Conservation (phyloP, 2,113 vertebrate species). For the Chrysemys picta region DNA sequence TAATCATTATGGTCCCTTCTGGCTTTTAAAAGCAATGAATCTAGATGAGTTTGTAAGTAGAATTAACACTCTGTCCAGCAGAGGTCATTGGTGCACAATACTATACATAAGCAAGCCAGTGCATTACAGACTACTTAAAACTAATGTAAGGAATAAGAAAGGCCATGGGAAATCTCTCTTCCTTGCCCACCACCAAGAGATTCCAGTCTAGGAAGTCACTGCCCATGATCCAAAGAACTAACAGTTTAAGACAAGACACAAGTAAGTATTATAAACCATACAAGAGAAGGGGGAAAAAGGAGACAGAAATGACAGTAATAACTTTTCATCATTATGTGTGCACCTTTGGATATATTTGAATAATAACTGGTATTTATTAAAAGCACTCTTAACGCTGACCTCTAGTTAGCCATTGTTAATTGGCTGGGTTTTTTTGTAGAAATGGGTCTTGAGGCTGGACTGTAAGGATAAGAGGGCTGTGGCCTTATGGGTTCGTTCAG, state of each 20-base stretch:
- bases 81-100: constrained; percentile 54
- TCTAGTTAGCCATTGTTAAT: neutral
- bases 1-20: neutral
- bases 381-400: neutral
- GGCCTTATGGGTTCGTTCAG: neutral
- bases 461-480: neutral
- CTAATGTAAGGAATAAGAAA: neutral
- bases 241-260: neutral
- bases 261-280: neutral
- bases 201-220: neutral
- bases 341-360: neutral
- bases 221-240: neutral
- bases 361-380: neutral
- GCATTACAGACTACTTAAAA: neutral
- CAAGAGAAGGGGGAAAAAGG: rapidly evolving
- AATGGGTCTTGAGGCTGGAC: neutral
- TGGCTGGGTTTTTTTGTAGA: neutral
- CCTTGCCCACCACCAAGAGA: neutral
- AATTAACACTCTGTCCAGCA: constrained; percentile 20
- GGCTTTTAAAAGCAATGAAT: neutral
- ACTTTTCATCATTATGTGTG: neutral
- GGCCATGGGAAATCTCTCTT: neutral
- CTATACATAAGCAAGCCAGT: rapidly evolving
- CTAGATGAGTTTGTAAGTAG: neutral
- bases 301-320: neutral